Percentiles rank a stretch among this genome's conserved stretches.
These are phyloP conservation scores for Balanococcus diminutus DNA, from an alignment of 2,888 invertebrate species.

Conservation along the genomic window DNA sequence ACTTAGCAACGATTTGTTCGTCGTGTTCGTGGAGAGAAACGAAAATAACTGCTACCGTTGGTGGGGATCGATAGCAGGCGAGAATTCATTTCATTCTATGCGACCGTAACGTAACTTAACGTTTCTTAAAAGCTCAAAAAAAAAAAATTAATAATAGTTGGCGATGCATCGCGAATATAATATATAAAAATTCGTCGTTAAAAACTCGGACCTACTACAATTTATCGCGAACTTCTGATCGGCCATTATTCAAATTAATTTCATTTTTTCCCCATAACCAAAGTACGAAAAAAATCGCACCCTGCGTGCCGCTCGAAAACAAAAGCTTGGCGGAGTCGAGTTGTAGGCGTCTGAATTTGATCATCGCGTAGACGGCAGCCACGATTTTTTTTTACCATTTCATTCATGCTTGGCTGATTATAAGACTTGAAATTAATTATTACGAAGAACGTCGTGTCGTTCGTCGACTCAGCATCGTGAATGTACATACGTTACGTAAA, in stretches of 20 bases:
- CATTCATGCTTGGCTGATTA: background rate
- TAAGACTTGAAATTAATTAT: background rate
- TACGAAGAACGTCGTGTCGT: background rate
- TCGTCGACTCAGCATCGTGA: background rate
- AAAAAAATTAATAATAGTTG: background rate
- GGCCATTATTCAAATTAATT: too few species aligned
- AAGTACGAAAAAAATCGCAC: too few species aligned
- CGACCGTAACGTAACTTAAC: background rate
- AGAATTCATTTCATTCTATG: background rate
- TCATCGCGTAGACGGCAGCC: background rate
- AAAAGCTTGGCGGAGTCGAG: background rate
- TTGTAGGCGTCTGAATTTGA: background rate
- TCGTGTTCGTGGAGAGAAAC: slow-evolving; percentile 45
- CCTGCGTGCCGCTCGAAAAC: background rate
- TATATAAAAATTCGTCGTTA: background rate
- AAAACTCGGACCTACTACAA: background rate
- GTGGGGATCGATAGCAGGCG: slow-evolving; percentile 53
- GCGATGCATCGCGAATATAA: background rate
- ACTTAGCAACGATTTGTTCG: slow-evolving; percentile 53
- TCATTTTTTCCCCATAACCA: too few species aligned
- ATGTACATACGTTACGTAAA: background rate
- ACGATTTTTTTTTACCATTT: background rate
- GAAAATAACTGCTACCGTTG: slow-evolving; percentile 50
- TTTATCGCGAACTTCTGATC: too few species aligned
- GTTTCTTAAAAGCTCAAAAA: slow-evolving; percentile 33